These are phyloP conservation scores for Cygnus olor DNA, from an alignment of 2,797 vertebrate species.

Conservation along the genomic window DNA sequence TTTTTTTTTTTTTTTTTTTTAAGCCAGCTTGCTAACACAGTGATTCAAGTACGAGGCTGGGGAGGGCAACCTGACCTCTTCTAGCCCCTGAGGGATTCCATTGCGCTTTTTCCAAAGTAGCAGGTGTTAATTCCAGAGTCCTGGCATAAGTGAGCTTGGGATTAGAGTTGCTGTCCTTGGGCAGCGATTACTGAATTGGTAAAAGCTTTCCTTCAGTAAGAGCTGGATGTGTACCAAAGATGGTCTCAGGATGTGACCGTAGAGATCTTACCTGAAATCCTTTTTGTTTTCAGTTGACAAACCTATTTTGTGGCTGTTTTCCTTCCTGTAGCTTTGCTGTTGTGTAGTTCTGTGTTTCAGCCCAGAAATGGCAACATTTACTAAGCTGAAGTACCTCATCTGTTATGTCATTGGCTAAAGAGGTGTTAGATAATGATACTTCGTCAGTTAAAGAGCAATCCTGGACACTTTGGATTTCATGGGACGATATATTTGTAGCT, in stretches of 20 bases:
- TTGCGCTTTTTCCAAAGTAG: background rate
- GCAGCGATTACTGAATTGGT: background rate
- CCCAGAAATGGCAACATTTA: slow-evolving; percentile 14
- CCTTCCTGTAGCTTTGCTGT: background rate
- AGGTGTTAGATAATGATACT: slow-evolving; percentile 38
- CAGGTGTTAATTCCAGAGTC: slow-evolving; percentile 34
- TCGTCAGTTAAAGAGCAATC: background rate
- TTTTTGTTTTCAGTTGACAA: background rate
- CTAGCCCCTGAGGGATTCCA: background rate
- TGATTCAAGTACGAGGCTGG: background rate
- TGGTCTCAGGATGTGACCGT: background rate
- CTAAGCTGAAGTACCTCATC: background rate
- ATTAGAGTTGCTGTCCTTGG: background rate
- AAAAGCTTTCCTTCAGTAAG: background rate
- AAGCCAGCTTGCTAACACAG: background rate
- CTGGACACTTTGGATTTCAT: background rate
- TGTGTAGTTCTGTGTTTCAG: background rate
- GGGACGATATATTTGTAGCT: background rate
- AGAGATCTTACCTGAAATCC: background rate
- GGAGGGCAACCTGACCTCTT: slow-evolving; percentile 8
- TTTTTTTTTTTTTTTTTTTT: background rate
- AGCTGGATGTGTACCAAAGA: background rate
- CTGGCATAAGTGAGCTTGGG: background rate
- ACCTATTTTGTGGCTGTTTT: background rate
- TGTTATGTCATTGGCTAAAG: background rate